Evolutionary conservation across 1,140 invertebrate genomes (phyloP).

Genomic region (Pissodes strobi): DNA sequence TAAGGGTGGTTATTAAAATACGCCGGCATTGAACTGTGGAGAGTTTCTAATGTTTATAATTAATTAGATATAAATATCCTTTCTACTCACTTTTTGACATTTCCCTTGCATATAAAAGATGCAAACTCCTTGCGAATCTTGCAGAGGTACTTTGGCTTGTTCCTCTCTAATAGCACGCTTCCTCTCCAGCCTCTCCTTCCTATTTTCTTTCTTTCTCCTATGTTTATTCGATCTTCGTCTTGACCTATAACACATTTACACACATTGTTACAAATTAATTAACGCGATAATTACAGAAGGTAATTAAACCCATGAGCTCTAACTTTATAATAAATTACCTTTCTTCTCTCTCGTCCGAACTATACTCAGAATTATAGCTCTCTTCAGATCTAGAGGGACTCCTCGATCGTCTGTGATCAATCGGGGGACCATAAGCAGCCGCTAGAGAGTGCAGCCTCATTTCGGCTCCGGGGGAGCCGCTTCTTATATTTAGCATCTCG

Average conservation of each 20-base stretch:
- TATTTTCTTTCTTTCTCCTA: conserved; percentile 24
- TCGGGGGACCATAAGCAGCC: background rate
- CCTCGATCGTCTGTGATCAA: conserved; percentile 12
- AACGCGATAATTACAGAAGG: no score
- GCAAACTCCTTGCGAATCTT: conserved; percentile 73
- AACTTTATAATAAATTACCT: conserved; percentile 3
- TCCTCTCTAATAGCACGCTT: conserved; percentile 37
- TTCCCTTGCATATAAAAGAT: conserved; percentile 87
- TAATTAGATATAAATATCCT: no score
- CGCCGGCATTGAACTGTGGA: no score
- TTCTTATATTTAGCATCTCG: conserved; percentile 77
- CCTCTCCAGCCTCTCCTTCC: conserved; percentile 36
- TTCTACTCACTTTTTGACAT: conserved; percentile 73
- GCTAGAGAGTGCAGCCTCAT: background rate
- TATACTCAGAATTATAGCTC: conserved; percentile 45
- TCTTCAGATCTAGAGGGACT: conserved; percentile 39
- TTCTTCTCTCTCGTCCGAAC: conserved; percentile 38
- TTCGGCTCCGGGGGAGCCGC: conserved; percentile 63
- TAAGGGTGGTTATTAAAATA: no score
- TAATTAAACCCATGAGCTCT: no score
- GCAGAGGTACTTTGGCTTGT: conserved; percentile 49
- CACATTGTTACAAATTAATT: no score
- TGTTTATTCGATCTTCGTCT: conserved; percentile 19
- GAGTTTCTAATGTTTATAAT: no score
- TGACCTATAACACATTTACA: background rate